phyloP scores from a whole-genome alignment of 2,113 vertebrate species.

The Paradisaea rubra region DNA sequence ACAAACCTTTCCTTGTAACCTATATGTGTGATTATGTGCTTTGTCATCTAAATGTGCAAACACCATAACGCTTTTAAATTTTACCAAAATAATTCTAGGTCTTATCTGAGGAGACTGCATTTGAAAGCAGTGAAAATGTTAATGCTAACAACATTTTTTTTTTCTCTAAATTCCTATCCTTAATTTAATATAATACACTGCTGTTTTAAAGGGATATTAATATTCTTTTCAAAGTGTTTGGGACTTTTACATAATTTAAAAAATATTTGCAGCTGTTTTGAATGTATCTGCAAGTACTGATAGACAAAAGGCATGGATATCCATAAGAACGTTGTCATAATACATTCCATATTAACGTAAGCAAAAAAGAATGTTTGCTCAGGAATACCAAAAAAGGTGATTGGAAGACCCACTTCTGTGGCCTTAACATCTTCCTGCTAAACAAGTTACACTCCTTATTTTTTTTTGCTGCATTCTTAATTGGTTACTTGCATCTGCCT shows the following conservation, averaged over 20 bases:
- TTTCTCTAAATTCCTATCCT: conserved; percentile 47
- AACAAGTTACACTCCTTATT: conserved; percentile 38
- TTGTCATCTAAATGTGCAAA: conserved; percentile 25
- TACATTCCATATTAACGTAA: conserved; percentile 68
- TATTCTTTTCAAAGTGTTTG: conserved; percentile 67
- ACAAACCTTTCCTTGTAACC: background rate
- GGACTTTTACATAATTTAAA: conserved; percentile 70
- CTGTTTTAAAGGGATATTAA: conserved; percentile 64
- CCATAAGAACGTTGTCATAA: conserved; percentile 65
- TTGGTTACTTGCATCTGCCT: conserved; percentile 52
- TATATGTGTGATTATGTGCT: background rate
- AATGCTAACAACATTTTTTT: conserved; percentile 26
- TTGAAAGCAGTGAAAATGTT: conserved; percentile 33
- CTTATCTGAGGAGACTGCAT: background rate
- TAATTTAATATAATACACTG: conserved; percentile 61
- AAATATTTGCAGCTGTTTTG: conserved; percentile 71
- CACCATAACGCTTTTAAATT: background rate
- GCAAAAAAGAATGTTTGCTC: conserved; percentile 67
- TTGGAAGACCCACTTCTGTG: conserved; percentile 52
- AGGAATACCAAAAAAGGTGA: conserved; percentile 60
- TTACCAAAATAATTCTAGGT: conserved; percentile 15
- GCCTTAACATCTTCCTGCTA: conserved; percentile 36
- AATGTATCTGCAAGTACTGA: conserved; percentile 65
- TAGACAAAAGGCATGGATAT: conserved; percentile 66
- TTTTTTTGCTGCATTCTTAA: conserved; percentile 18